Evolutionary conservation across 2,888 invertebrate species (phyloP).

Genomic region (Geophilus truncorum): DNA sequence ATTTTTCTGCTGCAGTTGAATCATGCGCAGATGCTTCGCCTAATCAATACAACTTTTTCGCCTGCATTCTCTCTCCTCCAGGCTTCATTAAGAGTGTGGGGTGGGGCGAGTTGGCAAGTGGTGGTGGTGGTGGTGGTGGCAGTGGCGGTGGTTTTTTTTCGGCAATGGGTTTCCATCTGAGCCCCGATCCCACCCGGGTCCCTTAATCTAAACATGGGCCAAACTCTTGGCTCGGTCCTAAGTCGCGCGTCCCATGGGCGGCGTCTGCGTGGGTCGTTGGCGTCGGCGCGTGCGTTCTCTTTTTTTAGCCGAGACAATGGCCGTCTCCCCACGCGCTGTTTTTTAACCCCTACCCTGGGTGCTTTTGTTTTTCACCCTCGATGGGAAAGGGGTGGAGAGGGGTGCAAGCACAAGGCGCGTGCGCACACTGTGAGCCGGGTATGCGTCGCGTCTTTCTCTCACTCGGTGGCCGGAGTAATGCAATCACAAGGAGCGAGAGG

Average conservation of each 20-base stretch:
- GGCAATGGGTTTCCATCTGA: not conserved
- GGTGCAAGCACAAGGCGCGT: not conserved
- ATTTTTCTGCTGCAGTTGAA: slow-evolving; percentile 28
- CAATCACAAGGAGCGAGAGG: slow-evolving; percentile 16
- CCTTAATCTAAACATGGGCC: slow-evolving; percentile 3
- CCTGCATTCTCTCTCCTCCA: slow-evolving; percentile 29
- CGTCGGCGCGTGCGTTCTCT: slow-evolving; percentile 10
- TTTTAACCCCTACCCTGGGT: slow-evolving; percentile 20
- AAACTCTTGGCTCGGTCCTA: not conserved
- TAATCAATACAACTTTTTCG: slow-evolving; percentile 30
- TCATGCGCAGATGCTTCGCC: slow-evolving; percentile 28
- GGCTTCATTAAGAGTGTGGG: slow-evolving; percentile 21
- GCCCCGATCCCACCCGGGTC: not conserved
- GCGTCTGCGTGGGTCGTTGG: slow-evolving; percentile 15
- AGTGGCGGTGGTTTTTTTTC: not conserved
- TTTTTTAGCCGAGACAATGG: slow-evolving; percentile 1
- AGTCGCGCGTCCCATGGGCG: slow-evolving; percentile 4
- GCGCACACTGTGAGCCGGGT: not conserved
- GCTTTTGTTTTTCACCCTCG: slow-evolving; percentile 12
- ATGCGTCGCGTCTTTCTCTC: not conserved
- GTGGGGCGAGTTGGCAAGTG: not conserved
- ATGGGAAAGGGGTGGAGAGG: not conserved
- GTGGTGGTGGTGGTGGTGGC: not conserved
- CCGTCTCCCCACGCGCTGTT: slow-evolving; percentile 20
- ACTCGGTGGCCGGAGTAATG: slow-evolving; percentile 15